Evolutionary conservation across 2,888 invertebrate genomes (phyloP).

Genomic region (Troides oblongomaculatus): DNA sequence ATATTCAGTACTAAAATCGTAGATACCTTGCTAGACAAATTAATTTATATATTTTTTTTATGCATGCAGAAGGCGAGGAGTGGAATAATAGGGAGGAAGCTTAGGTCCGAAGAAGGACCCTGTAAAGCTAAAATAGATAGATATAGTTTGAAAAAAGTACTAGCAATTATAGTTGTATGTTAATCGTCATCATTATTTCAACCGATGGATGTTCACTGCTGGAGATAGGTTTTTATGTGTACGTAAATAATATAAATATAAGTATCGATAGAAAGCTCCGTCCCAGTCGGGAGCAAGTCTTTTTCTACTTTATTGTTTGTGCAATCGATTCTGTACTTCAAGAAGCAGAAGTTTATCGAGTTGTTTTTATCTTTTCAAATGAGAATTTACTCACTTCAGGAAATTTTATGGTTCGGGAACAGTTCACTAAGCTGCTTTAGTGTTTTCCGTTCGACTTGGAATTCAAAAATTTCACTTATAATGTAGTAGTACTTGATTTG

Average conservation of each 20-base stretch:
- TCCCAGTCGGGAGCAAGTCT: conserved; percentile 6
- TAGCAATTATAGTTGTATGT: neutral
- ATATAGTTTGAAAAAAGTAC: no score
- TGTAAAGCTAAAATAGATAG: no score
- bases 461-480: neutral
- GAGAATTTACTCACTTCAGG: neutral
- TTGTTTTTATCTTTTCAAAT: conserved; percentile 11
- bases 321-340: conserved; percentile 15
- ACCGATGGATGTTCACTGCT: no score
- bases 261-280: neutral
- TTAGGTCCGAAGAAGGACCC: no score
- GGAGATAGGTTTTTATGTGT: neutral
- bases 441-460: neutral
- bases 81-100: no score
- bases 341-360: conserved; percentile 10
- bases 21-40: no score
- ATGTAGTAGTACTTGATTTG: no score
- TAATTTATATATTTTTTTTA: no score
- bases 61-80: no score
- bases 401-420: neutral
- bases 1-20: no score
- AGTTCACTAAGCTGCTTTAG: neutral
- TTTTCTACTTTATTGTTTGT: conserved; percentile 20
- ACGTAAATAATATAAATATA: neutral
- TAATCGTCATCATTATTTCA: neutral